Conservation (phyloP, 1,140 invertebrate genomes). For the Camponotus vicinus region DNA sequence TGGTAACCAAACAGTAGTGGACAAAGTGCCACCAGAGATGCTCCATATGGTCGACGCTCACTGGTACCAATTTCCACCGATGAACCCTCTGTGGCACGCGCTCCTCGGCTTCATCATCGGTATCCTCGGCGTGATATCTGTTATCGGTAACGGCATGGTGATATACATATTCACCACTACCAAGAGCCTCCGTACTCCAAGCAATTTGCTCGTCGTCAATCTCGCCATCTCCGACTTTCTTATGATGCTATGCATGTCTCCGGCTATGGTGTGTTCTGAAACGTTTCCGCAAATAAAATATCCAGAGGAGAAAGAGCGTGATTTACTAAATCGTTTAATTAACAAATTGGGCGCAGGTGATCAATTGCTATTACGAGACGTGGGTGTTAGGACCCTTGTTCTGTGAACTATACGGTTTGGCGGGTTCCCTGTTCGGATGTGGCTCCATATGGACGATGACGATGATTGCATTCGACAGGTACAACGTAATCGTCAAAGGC, state of each 20-base stretch:
- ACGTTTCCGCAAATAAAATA: neutral
- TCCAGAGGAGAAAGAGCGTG: neutral
- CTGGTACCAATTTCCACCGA: conserved; percentile 92
- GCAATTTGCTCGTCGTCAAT: conserved; percentile 94
- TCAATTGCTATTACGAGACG: conserved; percentile 95
- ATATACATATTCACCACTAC: conserved; percentile 94
- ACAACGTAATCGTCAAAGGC: conserved; percentile 95
- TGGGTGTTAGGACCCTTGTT: conserved; percentile 94
- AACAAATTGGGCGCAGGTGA: conserved; percentile 81
- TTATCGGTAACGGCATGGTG: conserved; percentile 94
- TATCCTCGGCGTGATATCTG: conserved; percentile 90
- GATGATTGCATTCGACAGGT: conserved; percentile 93
- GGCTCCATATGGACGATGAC: conserved; percentile 94
- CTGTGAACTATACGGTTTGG: conserved; percentile 93
- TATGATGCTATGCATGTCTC: conserved; percentile 95
- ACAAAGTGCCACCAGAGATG: conserved; percentile 91
- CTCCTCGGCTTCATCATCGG: conserved; percentile 92
- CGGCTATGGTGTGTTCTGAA: conserved; percentile 89
- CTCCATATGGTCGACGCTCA: conserved; percentile 90
- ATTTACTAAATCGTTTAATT: neutral
- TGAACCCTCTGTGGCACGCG: conserved; percentile 93
- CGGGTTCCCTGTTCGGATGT: conserved; percentile 93
- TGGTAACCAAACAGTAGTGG: conserved; percentile 91
- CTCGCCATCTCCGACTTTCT: conserved; percentile 95
- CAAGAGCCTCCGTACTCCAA: conserved; percentile 92